Percentiles rank a stretch among this genome's conserved stretches.
These are phyloP conservation scores for Drosophila prosaltans DNA, from an alignment of 1,140 invertebrate genomes.

Conservation along the genomic window DNA sequence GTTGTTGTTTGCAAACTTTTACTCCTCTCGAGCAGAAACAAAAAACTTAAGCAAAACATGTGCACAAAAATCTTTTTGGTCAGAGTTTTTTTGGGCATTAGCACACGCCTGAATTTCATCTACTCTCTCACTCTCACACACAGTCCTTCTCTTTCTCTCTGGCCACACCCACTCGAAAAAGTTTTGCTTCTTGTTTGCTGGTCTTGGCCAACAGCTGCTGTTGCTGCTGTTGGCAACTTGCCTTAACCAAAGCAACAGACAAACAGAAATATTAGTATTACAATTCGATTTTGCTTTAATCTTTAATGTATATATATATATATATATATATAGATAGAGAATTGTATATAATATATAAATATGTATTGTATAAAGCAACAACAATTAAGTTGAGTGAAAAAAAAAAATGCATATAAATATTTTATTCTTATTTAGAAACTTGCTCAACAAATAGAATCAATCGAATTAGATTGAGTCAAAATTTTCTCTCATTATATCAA, in stretches of 20 bases:
- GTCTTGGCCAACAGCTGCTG: conserved; percentile 30
- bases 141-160: not conserved
- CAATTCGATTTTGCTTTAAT: not conserved
- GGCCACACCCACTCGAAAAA: conserved; percentile 11
- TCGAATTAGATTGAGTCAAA: not conserved
- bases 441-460: not conserved
- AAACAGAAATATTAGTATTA: conserved; percentile 4
- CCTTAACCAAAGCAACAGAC: not conserved
- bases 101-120: conserved; percentile 74
- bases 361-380: conserved; percentile 12
- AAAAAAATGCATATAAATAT: conserved; percentile 16
- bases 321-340: not conserved
- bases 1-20: conserved; percentile 38
- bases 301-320: conserved; percentile 1
- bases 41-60: conserved; percentile 73
- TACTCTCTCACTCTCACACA: conserved; percentile 8
- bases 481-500: too few relatives aligned
- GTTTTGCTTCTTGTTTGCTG: not conserved
- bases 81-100: conserved; percentile 67
- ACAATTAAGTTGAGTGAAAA: conserved; percentile 3
- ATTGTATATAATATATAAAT: conserved; percentile 12
- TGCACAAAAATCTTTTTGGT: conserved; percentile 65
- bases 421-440: not conserved
- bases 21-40: conserved; percentile 23
- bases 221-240: not conserved